A percentile compares a stretch with the other conserved stretches of the same genome.
These are phyloP conservation scores for Australoheros facetus DNA, from an alignment of 2,797 vertebrate species.

Conservation along the genomic window DNA sequence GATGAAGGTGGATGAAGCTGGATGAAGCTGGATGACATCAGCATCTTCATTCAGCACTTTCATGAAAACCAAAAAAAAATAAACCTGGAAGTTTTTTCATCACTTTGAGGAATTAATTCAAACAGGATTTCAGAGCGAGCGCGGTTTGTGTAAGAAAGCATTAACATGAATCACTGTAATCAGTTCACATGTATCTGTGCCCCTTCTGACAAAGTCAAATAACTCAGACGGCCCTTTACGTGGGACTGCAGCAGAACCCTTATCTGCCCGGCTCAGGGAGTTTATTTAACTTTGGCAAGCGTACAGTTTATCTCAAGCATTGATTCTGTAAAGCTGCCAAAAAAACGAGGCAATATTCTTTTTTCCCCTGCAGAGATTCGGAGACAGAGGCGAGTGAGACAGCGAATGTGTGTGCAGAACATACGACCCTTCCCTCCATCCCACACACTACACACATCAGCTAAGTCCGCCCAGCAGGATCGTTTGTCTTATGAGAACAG, in stretches of 20 bases:
- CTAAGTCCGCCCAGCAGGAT: not conserved
- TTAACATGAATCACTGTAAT: not conserved
- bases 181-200: not conserved
- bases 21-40: not conserved
- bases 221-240: conserved; percentile 48
- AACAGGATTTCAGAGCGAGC: not conserved
- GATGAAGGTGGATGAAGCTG: not conserved
- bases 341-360: conserved; percentile 59
- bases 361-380: conserved; percentile 12
- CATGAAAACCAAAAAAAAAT: not conserved
- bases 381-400: conserved; percentile 21
- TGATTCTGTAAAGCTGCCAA: conserved; percentile 78
- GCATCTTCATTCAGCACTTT: not conserved
- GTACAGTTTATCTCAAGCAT: conserved; percentile 73
- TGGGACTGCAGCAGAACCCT: conserved; percentile 43
- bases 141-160: not conserved
- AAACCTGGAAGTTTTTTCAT: rapidly evolving
- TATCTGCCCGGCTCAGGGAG: conserved; percentile 54
- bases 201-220: conserved; percentile 65
- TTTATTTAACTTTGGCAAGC: conserved; percentile 71
- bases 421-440: not conserved
- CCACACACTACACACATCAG: not conserved
- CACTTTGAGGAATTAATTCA: not conserved
- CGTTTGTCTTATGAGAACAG: not conserved
- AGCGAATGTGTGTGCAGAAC: not conserved